Base-by-base conservation (phyloP, 2,797 vertebrate species). In the Hyperoplus immaculatus region DNA sequence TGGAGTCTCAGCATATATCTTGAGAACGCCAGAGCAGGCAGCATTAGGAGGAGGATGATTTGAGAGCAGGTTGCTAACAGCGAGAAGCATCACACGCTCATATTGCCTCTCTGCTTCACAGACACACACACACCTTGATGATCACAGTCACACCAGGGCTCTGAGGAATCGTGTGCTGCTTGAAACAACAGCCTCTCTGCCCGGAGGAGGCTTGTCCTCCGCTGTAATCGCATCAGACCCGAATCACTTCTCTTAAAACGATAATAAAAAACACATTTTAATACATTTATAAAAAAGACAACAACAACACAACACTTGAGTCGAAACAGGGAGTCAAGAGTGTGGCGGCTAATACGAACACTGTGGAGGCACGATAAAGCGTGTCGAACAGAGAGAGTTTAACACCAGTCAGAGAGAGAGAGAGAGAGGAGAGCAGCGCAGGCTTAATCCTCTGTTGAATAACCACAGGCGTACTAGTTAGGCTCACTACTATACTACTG, bases 51-150 rank as follows among this genome's bases (percentile, higher is more conserved):
- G 72, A 88, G 84, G 83, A 89, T 71, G 85, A 91, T 84, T 87
- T 82, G 81, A 90, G 90, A 91, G 92, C 90, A 93, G 90, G 90
- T 88, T 91, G 89, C 90, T 55, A 91, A 92, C 90, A 91, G 89
- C 72, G 50, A 91, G 89, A 90, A 78, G 86, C 85, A 84, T 91
- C 91, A 77, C 61, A 18, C 85, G 76, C 82, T 80, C 81, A 72
- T 39, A 69, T 77, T 71, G 54, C 57, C 78, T 38, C 55, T 82
- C 72, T 63, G 85, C 29, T 29, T 29, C 29, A 29, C 29, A 29
- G 2, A 29, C 29, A 29, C 29, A 29, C 2, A 29, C 29, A 29
- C 29, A 29, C 87, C 81, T 7, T 8, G 38, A 51, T 39, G 47
- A 79, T 87, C 86, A 43, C 68, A 82, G 70, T 71, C 72, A 58